Percentiles rank a stretch among this genome's conserved stretches.
These are phyloP conservation scores for Hylyphantes graminicola DNA, from an alignment of 1,140 invertebrate species.

Conservation along the genomic window DNA sequence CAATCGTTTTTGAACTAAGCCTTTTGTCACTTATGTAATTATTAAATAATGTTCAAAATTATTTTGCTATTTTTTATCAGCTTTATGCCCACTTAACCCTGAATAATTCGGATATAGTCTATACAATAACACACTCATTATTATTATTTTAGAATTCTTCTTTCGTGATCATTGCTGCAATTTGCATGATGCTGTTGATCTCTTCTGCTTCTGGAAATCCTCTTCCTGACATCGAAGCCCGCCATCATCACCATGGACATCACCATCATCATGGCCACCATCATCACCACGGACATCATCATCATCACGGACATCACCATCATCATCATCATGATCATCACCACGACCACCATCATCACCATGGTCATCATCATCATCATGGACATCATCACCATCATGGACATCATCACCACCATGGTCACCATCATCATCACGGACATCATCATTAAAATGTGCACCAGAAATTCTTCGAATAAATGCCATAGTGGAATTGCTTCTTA, in stretches of 20 bases:
- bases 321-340: slow-evolving; percentile 25
- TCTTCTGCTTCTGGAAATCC: neutral
- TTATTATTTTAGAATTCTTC: neutral
- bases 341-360: slow-evolving; percentile 15
- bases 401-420: neutral
- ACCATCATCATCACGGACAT: slow-evolving; percentile 7
- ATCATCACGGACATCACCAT: slow-evolving; percentile 41
- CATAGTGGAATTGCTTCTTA: no score
- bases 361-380: slow-evolving; percentile 36
- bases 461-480: no score
- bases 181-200: neutral
- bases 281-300: slow-evolving; percentile 23
- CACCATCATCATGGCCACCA: slow-evolving; percentile 41
- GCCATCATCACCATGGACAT: slow-evolving; percentile 31
- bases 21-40: no score
- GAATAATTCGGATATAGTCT: neutral
- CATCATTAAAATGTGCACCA: neutral
- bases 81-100: no score
- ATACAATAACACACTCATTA: neutral
- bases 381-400: slow-evolving; percentile 2
- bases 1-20: no score
- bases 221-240: neutral
- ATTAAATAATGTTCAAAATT: no score
- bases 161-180: slow-evolving; percentile 8
- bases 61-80: no score